These are phyloP conservation scores for Eristalis intricaria DNA, from an alignment of 2,888 invertebrate genomes.

Conservation along the genomic window DNA sequence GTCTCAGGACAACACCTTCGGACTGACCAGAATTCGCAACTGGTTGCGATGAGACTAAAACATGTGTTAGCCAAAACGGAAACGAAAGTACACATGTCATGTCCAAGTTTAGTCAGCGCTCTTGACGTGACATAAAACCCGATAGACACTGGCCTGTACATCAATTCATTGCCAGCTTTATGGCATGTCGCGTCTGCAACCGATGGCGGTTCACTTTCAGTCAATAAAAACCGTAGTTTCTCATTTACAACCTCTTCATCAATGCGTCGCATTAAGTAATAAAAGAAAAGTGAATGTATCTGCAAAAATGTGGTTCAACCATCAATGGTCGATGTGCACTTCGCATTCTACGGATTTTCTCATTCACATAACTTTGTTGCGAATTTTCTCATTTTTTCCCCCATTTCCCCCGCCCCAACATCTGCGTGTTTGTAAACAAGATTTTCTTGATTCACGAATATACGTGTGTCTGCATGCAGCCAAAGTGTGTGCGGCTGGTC, in stretches of 20 bases:
- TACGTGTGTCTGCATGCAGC: not conserved
- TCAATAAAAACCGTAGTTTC: slow-evolving; percentile 21
- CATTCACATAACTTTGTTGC: slow-evolving; percentile 44
- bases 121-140: too few relatives aligned
- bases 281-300: slow-evolving; percentile 63
- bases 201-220: slow-evolving; percentile 38
- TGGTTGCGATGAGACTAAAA: too few relatives aligned
- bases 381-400: slow-evolving; percentile 15
- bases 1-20: too few relatives aligned
- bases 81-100: too few relatives aligned
- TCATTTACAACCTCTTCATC: not conserved
- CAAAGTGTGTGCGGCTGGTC: too few relatives aligned
- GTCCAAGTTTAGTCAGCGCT: too few relatives aligned
- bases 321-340: slow-evolving; percentile 13
- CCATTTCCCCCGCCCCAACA: slow-evolving; percentile 7
- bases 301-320: slow-evolving; percentile 63
- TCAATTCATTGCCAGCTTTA: not conserved
- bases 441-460: slow-evolving; percentile 36
- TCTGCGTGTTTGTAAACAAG: slow-evolving; percentile 28
- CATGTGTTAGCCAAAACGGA: too few relatives aligned
- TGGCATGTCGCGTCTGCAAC: not conserved
- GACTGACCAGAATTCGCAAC: too few relatives aligned
- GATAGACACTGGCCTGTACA: not conserved
- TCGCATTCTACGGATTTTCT: slow-evolving; percentile 36
- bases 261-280: slow-evolving; percentile 50